Base-by-base conservation (phyloP, 2,888 invertebrate genomes). In the Nymphalis polychloros region DNA sequence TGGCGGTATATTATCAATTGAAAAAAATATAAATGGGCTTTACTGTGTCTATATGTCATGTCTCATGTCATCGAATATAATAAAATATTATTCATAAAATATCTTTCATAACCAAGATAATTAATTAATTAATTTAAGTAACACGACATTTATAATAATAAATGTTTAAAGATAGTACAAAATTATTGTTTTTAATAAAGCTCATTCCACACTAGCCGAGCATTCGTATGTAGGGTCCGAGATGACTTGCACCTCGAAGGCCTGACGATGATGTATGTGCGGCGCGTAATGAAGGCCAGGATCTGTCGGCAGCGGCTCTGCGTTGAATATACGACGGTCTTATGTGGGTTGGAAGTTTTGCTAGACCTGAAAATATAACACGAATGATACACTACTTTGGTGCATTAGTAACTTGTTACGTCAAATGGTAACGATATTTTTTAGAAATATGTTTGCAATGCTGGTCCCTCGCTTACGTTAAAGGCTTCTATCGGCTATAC, bases 211-310 rank as follows among this genome's bases (percentile, higher is more conserved):
- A 77, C 66, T 75, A 59, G 23, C 19, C 47, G 17, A 66, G 49
- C 65, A 31, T 52, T 70, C n/a, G 31, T 62, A 60, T 53, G 61
- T 62, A 64, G 70, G 68, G 67, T 71, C 64, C 60, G 50, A 69
- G 73, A 76, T 79, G 79, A 79, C 78, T 79, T 78, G 79, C 78
- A 76, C 59, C 65, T 68, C 13, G 52, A 72, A 72, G 72, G 72
- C 70, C 75, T 79, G 78, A 79, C 78, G 77, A 77, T 79, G 78
- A 79, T 79, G 74, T 79, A 79, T 79, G 79, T 79, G 76, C 72
- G 67, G 62, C 60, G 67, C 68, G 76, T 78, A 78, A 78, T 78
- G 79, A 77, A 76, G 70, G 70, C 73, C 71, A 71, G 74, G 72
- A 68, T 73, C 74, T 73, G 72, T 70, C 72, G 70, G 70, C 73